phyloP scores from a whole-genome alignment of 2,888 invertebrate species.

The Acanthoscelides obtectus region DNA sequence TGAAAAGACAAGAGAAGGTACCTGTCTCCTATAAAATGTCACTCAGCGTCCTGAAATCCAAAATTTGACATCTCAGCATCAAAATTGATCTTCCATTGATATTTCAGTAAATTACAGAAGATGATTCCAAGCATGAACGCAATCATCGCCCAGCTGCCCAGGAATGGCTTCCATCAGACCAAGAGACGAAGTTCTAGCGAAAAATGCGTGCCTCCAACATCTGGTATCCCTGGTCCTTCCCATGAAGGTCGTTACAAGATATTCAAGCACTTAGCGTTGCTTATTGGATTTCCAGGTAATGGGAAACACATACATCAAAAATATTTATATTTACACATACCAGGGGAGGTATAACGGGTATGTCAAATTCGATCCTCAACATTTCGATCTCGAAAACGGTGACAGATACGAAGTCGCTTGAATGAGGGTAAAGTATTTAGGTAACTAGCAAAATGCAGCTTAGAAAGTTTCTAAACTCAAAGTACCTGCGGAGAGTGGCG shows the following conservation, averaged over 20 bases:
- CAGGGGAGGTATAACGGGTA: too few species aligned
- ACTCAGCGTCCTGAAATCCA: background rate
- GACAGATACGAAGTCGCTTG: too few species aligned
- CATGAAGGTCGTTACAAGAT: slow-evolving; percentile 57
- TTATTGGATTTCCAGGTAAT: slow-evolving; percentile 65
- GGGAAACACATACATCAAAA: too few species aligned
- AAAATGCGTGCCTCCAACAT: background rate
- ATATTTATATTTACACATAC: too few species aligned
- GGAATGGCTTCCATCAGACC: background rate
- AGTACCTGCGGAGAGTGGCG: too few species aligned
- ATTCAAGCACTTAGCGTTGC: slow-evolving; percentile 72
- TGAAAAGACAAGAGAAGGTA: too few species aligned
- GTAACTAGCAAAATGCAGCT: too few species aligned
- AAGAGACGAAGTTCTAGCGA: background rate
- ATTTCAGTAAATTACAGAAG: background rate
- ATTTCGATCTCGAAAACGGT: too few species aligned
- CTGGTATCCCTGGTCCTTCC: slow-evolving; percentile 9
- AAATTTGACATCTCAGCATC: background rate
- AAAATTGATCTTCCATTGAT: too few species aligned
- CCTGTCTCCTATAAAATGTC: background rate
- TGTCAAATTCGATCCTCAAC: too few species aligned
- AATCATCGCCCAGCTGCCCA: background rate
- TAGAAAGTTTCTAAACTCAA: too few species aligned
- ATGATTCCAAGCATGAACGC: background rate
- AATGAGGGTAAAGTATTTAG: too few species aligned